Evolutionary conservation across 1,140 invertebrate species (phyloP).

Genomic region (Thaumatotibia leucotreta): DNA sequence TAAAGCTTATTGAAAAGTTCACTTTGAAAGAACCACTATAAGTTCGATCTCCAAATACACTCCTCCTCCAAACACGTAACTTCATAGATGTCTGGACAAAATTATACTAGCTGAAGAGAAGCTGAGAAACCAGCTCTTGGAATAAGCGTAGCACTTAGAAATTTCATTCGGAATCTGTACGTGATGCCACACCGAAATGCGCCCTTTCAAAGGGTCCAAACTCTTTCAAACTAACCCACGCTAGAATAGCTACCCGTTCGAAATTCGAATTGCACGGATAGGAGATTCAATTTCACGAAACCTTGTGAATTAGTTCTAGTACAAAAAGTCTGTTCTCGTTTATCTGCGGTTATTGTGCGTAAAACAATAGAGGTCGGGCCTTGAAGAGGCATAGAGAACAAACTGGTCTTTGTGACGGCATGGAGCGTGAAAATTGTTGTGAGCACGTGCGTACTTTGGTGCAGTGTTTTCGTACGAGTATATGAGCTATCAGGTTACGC

Average conservation of each 20-base stretch:
- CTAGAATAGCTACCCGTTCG: conserved; percentile 48
- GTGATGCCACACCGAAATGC: conserved; percentile 53
- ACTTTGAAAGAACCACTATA: neutral
- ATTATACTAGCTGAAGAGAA: neutral
- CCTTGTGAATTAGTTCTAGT: too few species aligned
- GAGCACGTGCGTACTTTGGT: conserved; percentile 46
- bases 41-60: neutral
- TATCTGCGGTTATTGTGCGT: conserved; percentile 30
- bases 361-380: conserved; percentile 45
- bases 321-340: conserved; percentile 24
- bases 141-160: conserved; percentile 42
- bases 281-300: conserved; percentile 42
- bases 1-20: neutral
- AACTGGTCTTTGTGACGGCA: conserved; percentile 46
- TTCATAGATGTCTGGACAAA: neutral
- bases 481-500: too few species aligned
- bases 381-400: conserved; percentile 51
- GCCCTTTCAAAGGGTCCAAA: conserved; percentile 36
- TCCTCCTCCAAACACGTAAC: neutral
- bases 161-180: conserved; percentile 62
- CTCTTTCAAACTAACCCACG: conserved; percentile 41
- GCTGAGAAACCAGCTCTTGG: neutral
- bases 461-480: too few species aligned
- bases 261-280: conserved; percentile 55
- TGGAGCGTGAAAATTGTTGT: conserved; percentile 42